phyloP scores from a whole-genome alignment of 2,113 vertebrate species.

The Oreochromis spilurus region DNA sequence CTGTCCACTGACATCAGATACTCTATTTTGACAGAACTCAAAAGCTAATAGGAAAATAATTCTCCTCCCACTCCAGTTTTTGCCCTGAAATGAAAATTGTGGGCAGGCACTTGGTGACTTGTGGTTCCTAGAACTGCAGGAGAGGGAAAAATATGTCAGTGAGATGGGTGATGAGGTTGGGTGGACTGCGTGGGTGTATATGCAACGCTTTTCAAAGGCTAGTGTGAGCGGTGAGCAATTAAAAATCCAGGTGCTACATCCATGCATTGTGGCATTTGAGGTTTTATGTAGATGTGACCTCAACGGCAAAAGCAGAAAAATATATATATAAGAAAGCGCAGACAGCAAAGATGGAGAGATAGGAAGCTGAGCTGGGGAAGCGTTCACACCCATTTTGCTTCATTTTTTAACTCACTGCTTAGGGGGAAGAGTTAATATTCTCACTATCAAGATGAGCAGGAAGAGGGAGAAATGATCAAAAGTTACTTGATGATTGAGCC shows the following conservation, averaged over 20 bases:
- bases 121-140: constrained; percentile 11
- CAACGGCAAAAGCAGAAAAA: not conserved
- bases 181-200: not conserved
- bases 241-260: not conserved
- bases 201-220: not conserved
- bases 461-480: not conserved
- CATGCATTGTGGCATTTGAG: not conserved
- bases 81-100: constrained; percentile 32
- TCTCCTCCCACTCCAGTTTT: not conserved
- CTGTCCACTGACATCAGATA: constrained; percentile 36
- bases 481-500: not conserved
- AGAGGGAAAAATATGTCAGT: constrained; percentile 4
- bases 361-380: not conserved
- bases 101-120: constrained; percentile 27
- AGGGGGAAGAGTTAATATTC: not conserved
- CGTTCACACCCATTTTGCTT: not conserved
- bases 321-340: not conserved
- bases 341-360: not conserved
- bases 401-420: not conserved
- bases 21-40: constrained; percentile 52
- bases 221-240: not conserved
- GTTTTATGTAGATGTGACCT: not conserved
- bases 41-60: constrained; percentile 51
- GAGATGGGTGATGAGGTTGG: not conserved
- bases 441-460: not conserved